Evolutionary conservation across 2,113 vertebrate genomes (phyloP), one percentile per base, ranked within the genome.

Genomic region (Spheniscus mendiculus): DNA sequence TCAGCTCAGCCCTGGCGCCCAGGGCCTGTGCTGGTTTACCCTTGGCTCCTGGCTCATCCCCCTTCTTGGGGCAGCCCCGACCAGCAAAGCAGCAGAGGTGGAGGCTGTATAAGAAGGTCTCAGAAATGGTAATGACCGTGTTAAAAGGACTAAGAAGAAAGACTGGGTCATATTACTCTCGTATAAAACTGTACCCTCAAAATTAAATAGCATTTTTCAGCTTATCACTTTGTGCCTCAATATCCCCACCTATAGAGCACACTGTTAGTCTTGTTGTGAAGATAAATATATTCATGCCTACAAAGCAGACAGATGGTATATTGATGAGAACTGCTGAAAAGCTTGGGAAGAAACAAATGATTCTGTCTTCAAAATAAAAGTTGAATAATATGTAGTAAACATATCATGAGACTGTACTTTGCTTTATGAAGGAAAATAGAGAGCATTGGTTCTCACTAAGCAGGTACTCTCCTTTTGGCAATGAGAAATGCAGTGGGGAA

Each of bases 281-380:
- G 83, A 69, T 72, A 92, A 89, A 93, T 96, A 88, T 86, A 94
- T 90, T 89, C 62, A 61, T 81, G 50, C 63, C 91, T 83, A 86
- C 72, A 73, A 89, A 94, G 76, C 53, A 89, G 63, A 90, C 71
- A 96, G 89, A 94, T 92, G 77, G 63, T 73, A 45, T 83, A 93
- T 62, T 89, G 93, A 89, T 95, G 67, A 92, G 80, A 96, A 92
- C 45, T 66, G 50, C 82, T 94, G 77, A 95, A 96, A 97, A 94
- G 45, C 83, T 74, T 69, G 42, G 12, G 38, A 92, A 90, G 47
- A 96, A 95, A 92, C 70, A 95, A 89, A 91, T 83, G 12, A 80
- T 87, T 90, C 83, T 89, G 72, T 89, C 83, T 95, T 92, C 67
- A 94, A 95, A 95, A 81, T 77, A 96, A 80, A 87, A 92, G 67